Evolutionary conservation across 2,113 vertebrate genomes (phyloP), one percentile per base, ranked within the genome.

Genomic region (Microtus richardsoni): DNA sequence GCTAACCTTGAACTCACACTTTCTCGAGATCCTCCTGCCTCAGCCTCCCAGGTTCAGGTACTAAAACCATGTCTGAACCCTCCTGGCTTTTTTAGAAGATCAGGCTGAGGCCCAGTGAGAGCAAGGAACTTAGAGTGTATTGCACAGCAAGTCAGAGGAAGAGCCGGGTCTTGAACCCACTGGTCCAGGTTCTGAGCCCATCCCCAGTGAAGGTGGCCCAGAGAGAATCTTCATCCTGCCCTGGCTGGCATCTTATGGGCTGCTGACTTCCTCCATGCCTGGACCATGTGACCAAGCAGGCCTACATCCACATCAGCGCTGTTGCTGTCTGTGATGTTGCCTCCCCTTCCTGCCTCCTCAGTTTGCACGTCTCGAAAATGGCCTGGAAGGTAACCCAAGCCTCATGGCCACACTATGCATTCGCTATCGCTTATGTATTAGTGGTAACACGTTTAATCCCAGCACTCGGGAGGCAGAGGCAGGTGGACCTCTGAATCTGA

Each of bases 381-480:
- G 39, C 54, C 2, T 9, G 10, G 44, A 22, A 26, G 66, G 2
- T 24, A 11, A 49, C 4, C 64, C 30, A 68, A 68, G 41, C 79
- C 78, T 58, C 26, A 36, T 4, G 24, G 70, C 19, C 36, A 1
- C 70, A 28, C 13, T 33, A 0, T 4, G 0, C 7, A 1, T 2
- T 68, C 52, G 7, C 33, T 2, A 0, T 44, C 44, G 12, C 19
- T 6, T 30, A 0, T 7, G 4, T 19, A 58, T 41, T 7, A 10
- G 7, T 7, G 2, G 3, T 5, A 12, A 60, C 33, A 2, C 0
- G 11, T 39, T n/a, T 26, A 26, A 39, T 58, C 79, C 36, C 54
- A 60, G 78, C 36, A 26, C n/a, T 39, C 13, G 16, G 80, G 80
- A 83, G n/a, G 58, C 80, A 83, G 24, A 41, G 80, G 13, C 14